Conservation (phyloP, 2,797 vertebrate species). For the Apogon hyalosoma region DNA sequence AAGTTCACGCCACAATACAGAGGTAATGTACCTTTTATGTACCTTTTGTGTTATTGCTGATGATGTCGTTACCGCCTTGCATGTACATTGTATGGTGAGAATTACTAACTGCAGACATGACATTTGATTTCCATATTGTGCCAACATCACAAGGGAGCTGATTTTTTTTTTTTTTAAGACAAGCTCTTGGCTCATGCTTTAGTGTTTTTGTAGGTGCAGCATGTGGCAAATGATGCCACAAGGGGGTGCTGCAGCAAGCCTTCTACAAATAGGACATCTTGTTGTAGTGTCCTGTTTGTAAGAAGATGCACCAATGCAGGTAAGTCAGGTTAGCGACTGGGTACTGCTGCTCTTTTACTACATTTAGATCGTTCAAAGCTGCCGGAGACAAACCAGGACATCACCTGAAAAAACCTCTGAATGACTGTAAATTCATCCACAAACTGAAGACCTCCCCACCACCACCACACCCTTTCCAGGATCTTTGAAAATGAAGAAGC, state of each 20-base stretch:
- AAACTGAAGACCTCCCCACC: background rate
- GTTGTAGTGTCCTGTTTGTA: constrained; percentile 21
- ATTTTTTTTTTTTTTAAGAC: background rate
- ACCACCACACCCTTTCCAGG: background rate
- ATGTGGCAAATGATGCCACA: constrained; percentile 43
- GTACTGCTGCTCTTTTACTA: constrained; percentile 1
- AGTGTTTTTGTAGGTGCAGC: constrained; percentile 19
- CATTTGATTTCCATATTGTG: background rate
- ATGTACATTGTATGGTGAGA: background rate
- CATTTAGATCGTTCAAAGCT: constrained; percentile 6
- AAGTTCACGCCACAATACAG: constrained; percentile 93
- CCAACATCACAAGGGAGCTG: background rate
- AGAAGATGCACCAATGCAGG: constrained; percentile 29
- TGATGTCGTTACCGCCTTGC: background rate
- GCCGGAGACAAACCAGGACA: background rate
- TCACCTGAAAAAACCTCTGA: background rate
- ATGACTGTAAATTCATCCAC: background rate
- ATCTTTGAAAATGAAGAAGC: background rate
- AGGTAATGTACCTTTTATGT: constrained; percentile 83
- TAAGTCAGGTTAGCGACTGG: constrained; percentile 35
- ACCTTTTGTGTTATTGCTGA: too few species aligned
- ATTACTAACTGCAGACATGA: background rate
- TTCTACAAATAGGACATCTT: background rate
- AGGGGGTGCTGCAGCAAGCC: constrained; percentile 57
- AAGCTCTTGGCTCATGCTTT: background rate